Conservation (phyloP, 2,113 vertebrate species). For the Myiozetetes cayanensis region DNA sequence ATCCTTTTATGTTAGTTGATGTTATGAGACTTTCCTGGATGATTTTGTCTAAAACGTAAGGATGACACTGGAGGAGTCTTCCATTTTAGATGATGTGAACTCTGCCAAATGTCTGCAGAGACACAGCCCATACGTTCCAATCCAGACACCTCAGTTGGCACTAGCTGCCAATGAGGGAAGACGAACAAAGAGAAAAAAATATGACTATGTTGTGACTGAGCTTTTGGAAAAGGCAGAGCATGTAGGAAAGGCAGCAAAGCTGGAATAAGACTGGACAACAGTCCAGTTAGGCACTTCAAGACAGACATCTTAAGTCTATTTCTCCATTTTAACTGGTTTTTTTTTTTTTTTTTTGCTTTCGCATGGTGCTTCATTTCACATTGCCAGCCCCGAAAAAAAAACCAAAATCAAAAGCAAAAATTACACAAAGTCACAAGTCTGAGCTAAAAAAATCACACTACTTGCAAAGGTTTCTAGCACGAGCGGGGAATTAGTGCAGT, state of each 20-base stretch:
- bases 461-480: not conserved
- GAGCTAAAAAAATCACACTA: not conserved
- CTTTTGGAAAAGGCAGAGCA: not conserved
- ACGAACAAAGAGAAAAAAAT: not conserved
- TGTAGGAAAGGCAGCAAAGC: not conserved
- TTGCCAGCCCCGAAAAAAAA: not conserved
- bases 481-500: fast-evolving
- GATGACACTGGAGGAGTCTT: not conserved
- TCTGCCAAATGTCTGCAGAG: not conserved
- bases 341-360: not conserved
- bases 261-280: not conserved
- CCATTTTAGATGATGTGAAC: not conserved
- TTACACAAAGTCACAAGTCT: not conserved
- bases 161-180: not conserved
- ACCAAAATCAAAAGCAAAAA: not conserved
- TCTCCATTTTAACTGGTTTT: not conserved
- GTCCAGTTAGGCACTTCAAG: not conserved
- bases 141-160: not conserved
- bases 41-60: not conserved
- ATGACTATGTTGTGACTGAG: not conserved
- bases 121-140: not conserved
- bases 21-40: not conserved
- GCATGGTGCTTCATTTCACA: not conserved
- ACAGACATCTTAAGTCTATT: not conserved
- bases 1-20: not conserved